phyloP scores from a whole-genome alignment of 2,888 invertebrate genomes.

The Epinotia nisella region DNA sequence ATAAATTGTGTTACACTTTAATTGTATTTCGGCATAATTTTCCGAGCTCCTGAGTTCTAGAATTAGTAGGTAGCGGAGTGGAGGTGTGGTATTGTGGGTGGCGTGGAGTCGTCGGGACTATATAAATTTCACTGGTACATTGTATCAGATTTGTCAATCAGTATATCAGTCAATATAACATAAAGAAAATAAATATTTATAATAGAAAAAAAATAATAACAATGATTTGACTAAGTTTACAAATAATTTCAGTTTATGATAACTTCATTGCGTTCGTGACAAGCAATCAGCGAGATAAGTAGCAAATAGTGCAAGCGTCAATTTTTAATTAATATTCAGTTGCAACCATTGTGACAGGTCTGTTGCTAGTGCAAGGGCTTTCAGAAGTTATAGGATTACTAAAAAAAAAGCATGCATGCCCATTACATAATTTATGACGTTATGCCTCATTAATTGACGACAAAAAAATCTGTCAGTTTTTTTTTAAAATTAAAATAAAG shows the following conservation, averaged over 20 bases:
- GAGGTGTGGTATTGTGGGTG: slow-evolving; percentile 57
- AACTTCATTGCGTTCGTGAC: too few relatives aligned
- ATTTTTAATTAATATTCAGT: too few relatives aligned
- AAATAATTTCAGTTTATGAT: too few relatives aligned
- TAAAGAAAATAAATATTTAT: too few relatives aligned
- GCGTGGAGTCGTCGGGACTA: slow-evolving; percentile 55
- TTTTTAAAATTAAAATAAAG: slow-evolving; percentile 15
- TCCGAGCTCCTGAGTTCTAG: slow-evolving; percentile 81
- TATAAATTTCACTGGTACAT: slow-evolving; percentile 7
- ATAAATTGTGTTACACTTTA: slow-evolving; percentile 82
- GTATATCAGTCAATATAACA: background rate
- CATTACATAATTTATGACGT: background rate
- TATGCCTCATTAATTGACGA: background rate
- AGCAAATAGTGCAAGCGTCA: too few relatives aligned
- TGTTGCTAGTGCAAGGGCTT: too few relatives aligned
- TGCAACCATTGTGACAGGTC: too few relatives aligned
- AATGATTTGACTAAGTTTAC: too few relatives aligned
- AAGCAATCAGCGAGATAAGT: too few relatives aligned
- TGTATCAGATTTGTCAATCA: background rate
- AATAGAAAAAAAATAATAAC: too few relatives aligned
- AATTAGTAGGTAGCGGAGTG: slow-evolving; percentile 69
- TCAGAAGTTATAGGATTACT: too few relatives aligned
- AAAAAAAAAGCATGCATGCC: background rate
- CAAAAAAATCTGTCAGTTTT: background rate
- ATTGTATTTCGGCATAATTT: slow-evolving; percentile 84